Percentiles rank a stretch among this genome's conserved stretches.
phyloP scores from a whole-genome alignment of 2,797 vertebrate genomes.

The Neostethus bicornis region DNA sequence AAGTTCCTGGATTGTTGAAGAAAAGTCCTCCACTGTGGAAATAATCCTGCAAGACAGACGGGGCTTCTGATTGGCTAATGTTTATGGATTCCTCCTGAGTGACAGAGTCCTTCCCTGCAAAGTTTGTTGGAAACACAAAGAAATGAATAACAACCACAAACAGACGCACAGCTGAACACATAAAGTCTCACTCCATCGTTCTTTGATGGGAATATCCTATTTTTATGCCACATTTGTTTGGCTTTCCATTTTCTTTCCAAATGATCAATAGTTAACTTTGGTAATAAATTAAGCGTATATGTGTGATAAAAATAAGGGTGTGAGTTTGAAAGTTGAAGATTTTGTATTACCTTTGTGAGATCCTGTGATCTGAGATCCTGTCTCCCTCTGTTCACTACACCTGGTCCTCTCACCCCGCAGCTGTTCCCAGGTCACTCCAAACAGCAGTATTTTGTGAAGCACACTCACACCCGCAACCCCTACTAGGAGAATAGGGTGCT shows the following conservation, averaged over 20 bases:
- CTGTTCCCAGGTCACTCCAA: conserved; percentile 52
- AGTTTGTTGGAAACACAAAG: conserved; percentile 47
- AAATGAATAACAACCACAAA: conserved; percentile 63
- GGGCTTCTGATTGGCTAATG: conserved; percentile 1
- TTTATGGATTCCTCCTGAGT: conserved; percentile 24
- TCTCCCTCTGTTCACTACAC: neutral
- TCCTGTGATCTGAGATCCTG: conserved; percentile 20
- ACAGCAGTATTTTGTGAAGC: conserved; percentile 65
- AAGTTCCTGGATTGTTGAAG: conserved; percentile 70
- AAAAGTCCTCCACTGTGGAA: conserved; percentile 50
- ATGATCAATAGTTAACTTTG: neutral
- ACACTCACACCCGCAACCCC: conserved; percentile 60
- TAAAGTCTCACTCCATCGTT: conserved; percentile 14
- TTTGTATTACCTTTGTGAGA: conserved; percentile 52
- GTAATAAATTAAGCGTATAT: neutral
- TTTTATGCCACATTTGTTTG: no score
- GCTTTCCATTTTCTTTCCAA: no score
- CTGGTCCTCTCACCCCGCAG: neutral
- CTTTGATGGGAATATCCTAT: neutral
- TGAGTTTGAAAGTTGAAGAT: neutral
- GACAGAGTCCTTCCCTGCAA: conserved; percentile 27
- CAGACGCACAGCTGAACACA: conserved; percentile 57
- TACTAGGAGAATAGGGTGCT: conserved; percentile 67
- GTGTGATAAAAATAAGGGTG: neutral
- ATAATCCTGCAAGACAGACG: conserved; percentile 15